Evolutionary conservation across 2,797 vertebrate species (phyloP).

Genomic region (Onychomys leucogaster): DNA sequence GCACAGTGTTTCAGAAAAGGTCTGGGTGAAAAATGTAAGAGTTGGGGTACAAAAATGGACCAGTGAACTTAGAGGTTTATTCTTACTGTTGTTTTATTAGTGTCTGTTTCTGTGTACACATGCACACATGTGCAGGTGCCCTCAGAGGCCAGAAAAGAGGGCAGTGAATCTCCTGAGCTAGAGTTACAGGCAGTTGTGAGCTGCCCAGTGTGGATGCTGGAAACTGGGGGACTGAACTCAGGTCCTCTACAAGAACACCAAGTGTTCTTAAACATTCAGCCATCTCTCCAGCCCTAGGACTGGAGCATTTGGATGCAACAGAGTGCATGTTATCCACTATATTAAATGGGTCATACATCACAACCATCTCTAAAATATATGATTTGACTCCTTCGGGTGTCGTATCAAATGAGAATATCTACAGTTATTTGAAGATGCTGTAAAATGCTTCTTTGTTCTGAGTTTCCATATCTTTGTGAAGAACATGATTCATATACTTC

Average conservation of each 20-base stretch:
- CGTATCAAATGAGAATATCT: slow-evolving; percentile 13
- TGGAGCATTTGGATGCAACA: neutral
- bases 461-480: neutral
- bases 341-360: neutral
- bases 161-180: neutral
- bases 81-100: neutral
- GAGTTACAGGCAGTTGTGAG: neutral
- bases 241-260: neutral
- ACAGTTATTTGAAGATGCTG: slow-evolving; percentile 28
- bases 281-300: neutral
- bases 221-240: neutral
- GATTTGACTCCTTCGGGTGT: neutral
- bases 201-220: neutral
- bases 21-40: neutral
- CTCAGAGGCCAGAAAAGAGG: neutral
- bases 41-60: neutral
- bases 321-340: neutral
- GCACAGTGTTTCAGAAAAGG: neutral
- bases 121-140: neutral
- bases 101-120: neutral
- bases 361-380: slow-evolving; percentile 9
- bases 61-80: neutral
- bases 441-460: slow-evolving; percentile 30
- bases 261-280: neutral
- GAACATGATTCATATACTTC: neutral